A percentile compares a stretch with the other conserved stretches of the same genome.
These are phyloP conservation scores for Ciconia maguari DNA, from an alignment of 2,113 vertebrate genomes.

Conservation along the genomic window DNA sequence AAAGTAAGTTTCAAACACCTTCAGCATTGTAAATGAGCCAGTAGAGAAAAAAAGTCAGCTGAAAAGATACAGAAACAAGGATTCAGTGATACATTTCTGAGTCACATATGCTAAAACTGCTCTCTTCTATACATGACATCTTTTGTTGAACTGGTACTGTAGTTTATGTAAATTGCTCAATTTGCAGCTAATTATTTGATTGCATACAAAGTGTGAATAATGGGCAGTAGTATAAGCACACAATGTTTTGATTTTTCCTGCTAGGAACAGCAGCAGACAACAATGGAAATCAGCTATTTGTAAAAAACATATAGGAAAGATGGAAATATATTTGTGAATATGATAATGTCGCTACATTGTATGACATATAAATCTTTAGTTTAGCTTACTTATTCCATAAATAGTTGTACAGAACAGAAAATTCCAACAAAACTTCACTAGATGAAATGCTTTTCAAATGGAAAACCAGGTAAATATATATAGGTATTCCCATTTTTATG, in stretches of 20 bases:
- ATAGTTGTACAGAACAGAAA: neutral
- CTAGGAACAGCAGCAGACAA: neutral
- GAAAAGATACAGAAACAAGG: neutral
- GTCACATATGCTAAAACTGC: neutral
- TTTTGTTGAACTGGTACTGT: neutral
- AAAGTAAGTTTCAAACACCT: neutral
- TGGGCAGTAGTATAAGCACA: neutral
- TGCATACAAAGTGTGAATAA: slow-evolving; percentile 9
- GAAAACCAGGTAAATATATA: neutral
- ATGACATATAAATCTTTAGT: neutral
- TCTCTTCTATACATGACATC: neutral
- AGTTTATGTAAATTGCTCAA: slow-evolving; percentile 23
- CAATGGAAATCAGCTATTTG: neutral
- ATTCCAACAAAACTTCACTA: neutral
- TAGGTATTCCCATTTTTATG: neutral
- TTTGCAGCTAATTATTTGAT: slow-evolving; percentile 47
- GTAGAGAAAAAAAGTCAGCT: neutral
- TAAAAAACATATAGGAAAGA: neutral
- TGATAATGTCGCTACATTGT: neutral
- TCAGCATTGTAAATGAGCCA: neutral
- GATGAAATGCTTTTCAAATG: neutral
- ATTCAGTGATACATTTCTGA: neutral
- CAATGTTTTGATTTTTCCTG: neutral
- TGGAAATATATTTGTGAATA: neutral
- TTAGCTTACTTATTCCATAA: neutral